These are phyloP conservation scores for Ispidina lecontei DNA, from an alignment of 2,797 vertebrate species.

Conservation along the genomic window DNA sequence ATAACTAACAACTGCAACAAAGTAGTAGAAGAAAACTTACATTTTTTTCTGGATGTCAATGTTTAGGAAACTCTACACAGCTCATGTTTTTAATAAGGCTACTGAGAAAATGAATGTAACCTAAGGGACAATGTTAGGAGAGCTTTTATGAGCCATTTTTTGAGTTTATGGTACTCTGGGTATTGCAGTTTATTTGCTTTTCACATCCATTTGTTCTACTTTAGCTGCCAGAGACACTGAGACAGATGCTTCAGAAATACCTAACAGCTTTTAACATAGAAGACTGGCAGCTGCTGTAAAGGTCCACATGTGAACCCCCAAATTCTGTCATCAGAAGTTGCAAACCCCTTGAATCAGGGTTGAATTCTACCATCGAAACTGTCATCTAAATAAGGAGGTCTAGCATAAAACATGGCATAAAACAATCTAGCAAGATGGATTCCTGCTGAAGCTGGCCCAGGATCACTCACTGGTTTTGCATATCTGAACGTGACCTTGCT, in stretches of 20 bases:
- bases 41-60: background rate
- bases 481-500: background rate
- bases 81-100: background rate
- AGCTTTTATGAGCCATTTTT: conserved; percentile 35
- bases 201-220: conserved; percentile 22
- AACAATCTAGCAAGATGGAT: background rate
- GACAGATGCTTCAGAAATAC: conserved; percentile 20
- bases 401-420: background rate
- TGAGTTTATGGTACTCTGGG: conserved; percentile 27
- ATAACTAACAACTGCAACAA: background rate
- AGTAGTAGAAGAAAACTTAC: background rate
- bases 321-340: background rate
- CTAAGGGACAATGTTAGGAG: background rate
- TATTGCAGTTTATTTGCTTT: conserved; percentile 26
- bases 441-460: background rate
- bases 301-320: background rate
- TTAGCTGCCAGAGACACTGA: background rate
- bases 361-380: background rate
- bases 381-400: background rate
- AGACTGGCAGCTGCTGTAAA: background rate
- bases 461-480: background rate
- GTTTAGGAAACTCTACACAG: background rate
- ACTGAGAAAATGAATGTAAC: conserved; percentile 32
- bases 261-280: background rate
- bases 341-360: background rate